A percentile compares a stretch with the other conserved stretches of the same genome.
Evolutionary conservation across 2,797 vertebrate genomes (phyloP).

Genomic region (Alca torda): DNA sequence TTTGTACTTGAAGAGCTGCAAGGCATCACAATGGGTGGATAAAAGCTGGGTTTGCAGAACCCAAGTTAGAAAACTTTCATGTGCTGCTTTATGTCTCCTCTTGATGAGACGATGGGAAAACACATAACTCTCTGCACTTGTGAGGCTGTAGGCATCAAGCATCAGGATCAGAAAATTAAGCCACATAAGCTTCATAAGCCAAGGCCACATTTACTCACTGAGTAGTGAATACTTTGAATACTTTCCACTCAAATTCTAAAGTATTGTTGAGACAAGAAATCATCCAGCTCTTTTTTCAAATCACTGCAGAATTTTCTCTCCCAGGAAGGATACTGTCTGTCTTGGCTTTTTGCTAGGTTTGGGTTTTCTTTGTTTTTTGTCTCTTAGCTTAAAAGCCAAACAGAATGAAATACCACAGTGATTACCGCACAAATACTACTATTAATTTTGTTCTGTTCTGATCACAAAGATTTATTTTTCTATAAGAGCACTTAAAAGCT

Average conservation of each 20-base stretch:
- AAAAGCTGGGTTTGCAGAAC: not conserved
- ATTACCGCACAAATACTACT: not conserved
- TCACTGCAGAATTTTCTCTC: not conserved
- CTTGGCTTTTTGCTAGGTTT: not conserved
- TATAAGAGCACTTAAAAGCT: not conserved
- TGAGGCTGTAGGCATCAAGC: not conserved
- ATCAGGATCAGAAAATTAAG: not conserved
- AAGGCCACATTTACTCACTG: not conserved
- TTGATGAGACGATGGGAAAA: not conserved
- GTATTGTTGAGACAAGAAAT: rapidly evolving
- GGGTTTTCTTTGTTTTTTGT: not conserved
- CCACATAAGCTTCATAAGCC: not conserved
- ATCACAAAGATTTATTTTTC: not conserved
- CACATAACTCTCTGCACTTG: not conserved
- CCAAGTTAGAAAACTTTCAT: not conserved
- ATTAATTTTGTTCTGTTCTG: not conserved
- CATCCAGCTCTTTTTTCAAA: not conserved
- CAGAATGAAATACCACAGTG: not conserved
- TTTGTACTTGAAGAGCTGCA: not conserved
- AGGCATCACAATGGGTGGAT: not conserved
- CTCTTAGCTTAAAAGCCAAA: not conserved
- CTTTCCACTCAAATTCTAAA: not conserved
- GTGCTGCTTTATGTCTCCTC: not conserved
- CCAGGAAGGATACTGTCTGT: not conserved
- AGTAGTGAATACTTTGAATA: not conserved